Evolutionary conservation across 1,140 invertebrate species (phyloP).

Genomic region (Metaphire vulgaris): DNA sequence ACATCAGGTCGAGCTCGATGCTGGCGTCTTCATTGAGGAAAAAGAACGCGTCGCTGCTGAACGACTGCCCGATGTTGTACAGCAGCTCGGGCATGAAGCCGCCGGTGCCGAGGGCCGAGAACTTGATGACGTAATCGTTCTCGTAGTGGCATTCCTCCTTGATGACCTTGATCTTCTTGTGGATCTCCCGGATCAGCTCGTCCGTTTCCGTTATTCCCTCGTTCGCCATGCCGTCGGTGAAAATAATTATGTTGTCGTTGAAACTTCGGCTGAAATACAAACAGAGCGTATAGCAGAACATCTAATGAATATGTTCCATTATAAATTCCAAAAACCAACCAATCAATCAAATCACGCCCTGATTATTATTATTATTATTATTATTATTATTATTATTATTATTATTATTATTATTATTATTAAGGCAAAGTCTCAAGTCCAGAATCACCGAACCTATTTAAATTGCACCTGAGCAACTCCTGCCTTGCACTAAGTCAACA

Average conservation of each 20-base stretch:
- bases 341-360: background rate
- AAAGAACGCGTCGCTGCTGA: constrained; percentile 26
- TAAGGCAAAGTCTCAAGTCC: too few relatives aligned
- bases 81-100: constrained; percentile 28
- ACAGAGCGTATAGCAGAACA: too few relatives aligned
- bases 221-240: constrained; percentile 30
- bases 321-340: too few relatives aligned
- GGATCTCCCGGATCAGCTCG: constrained; percentile 23
- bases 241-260: constrained; percentile 30
- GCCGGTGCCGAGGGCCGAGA: constrained; percentile 19
- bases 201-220: constrained; percentile 25
- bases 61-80: constrained; percentile 20
- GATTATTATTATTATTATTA: constrained; percentile 8
- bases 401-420: constrained; percentile 10
- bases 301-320: too few relatives aligned
- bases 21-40: constrained; percentile 20
- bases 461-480: too few relatives aligned
- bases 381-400: constrained; percentile 8
- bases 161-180: constrained; percentile 20
- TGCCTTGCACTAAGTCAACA: too few relatives aligned
- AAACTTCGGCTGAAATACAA: constrained; percentile 18
- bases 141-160: constrained; percentile 28
- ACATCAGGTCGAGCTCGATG: constrained; percentile 20
- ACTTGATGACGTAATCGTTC: constrained; percentile 26
- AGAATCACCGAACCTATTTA: too few relatives aligned